Evolutionary conservation across 2,797 vertebrate genomes (phyloP).

Genomic region (Urocyon cinereoargenteus): DNA sequence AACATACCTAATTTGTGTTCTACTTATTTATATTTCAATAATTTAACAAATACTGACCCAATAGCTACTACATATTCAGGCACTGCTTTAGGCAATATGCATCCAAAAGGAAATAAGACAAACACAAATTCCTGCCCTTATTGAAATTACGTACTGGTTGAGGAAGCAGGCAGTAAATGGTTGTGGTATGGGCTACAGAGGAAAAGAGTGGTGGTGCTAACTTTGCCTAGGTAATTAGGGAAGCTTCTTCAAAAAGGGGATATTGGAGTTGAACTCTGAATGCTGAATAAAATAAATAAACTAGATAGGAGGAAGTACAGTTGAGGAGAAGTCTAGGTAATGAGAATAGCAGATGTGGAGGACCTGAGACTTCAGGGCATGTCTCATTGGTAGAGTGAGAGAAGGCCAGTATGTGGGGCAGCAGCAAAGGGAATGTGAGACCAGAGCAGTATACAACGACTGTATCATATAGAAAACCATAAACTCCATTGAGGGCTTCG

Average conservation of each 20-base stretch:
- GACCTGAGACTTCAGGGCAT: background rate
- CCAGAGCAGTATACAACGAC: background rate
- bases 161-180: background rate
- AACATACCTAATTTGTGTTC: background rate
- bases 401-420: background rate
- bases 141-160: background rate
- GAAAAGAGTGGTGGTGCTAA: background rate
- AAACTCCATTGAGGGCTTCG: background rate
- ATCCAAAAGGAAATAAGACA: background rate
- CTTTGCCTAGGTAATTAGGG: background rate
- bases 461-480: fast-evolving
- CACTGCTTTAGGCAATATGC: background rate
- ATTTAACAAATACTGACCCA: background rate
- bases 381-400: background rate
- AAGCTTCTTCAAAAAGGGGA: background rate
- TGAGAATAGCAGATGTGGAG: background rate
- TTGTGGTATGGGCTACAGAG: background rate
- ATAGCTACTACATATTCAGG: background rate
- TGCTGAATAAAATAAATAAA: background rate
- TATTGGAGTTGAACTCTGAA: background rate
- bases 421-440: background rate
- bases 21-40: slow-evolving; percentile 8
- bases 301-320: background rate
- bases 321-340: background rate
- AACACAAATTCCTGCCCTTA: background rate